phyloP scores from a whole-genome alignment of 2,113 vertebrate species.

The Reinhardtius hippoglossoides region DNA sequence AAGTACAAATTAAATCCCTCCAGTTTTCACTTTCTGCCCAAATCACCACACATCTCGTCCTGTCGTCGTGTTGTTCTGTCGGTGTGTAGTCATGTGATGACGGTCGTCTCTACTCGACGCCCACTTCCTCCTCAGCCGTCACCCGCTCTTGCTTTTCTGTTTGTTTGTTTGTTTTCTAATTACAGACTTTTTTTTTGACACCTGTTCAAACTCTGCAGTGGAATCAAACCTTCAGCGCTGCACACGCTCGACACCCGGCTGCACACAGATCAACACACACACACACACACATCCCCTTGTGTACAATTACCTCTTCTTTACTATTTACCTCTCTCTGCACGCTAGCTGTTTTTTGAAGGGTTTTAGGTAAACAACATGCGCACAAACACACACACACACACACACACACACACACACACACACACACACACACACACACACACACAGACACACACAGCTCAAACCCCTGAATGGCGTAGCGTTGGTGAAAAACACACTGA shows the following conservation, averaged over 20 bases:
- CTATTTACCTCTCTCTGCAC: constrained; percentile 70
- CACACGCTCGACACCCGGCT: constrained; percentile 65
- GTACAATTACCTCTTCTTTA: constrained; percentile 83
- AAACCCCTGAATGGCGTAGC: constrained; percentile 4
- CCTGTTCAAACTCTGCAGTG: constrained; percentile 73
- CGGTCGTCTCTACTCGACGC: constrained; percentile 14
- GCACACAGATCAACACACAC: constrained; percentile 36
- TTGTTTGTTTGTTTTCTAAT: constrained; percentile 83
- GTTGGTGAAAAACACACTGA: constrained; percentile 14
- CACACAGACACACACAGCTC: background rate
- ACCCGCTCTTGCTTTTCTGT: constrained; percentile 23
- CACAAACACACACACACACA: background rate
- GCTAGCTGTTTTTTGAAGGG: constrained; percentile 59
- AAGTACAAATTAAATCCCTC: background rate
- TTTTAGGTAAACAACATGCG: constrained; percentile 77
- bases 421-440: constrained; percentile 34
- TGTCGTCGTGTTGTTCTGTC: background rate
- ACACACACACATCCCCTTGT: constrained; percentile 71
- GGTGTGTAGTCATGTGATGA: constrained; percentile 43
- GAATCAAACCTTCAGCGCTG: constrained; percentile 11
- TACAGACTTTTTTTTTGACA: constrained; percentile 80
- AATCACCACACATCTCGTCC: too few species aligned
- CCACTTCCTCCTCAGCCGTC: constrained; percentile 21
- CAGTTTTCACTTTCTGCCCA: background rate
- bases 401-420: background rate